Base-by-base conservation (phyloP, 2,113 vertebrate genomes). In the Burhinus bistriatus region DNA sequence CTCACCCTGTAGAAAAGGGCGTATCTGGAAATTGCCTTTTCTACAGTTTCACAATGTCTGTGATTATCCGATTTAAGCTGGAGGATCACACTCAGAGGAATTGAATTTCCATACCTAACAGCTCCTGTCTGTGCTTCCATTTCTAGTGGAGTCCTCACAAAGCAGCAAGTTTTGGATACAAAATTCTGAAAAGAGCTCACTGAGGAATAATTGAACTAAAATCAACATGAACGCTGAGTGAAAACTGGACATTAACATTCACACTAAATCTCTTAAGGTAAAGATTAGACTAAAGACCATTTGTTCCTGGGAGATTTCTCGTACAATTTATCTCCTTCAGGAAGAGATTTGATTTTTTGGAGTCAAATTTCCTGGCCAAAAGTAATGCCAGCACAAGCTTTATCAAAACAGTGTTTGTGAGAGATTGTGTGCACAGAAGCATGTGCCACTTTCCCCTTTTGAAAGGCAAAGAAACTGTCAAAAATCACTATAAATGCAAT, bases 61-160 rank as follows among this genome's bases (percentile, higher is more conserved):
- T 0, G 18, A 95, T 95, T 94, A 96, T 77, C 62, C 12, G 9
- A 36, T 95, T 95, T 93, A 93, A 96, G 59, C 38, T 8, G 3
- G 18, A 80, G 42, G 26, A 94, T 93, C 81, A 93, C 58, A 58
- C 66, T 73, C 10, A 18, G 26, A 89, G 69, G 4, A 95, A 88
- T 29, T 93, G 45, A 85, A 96, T 94, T 89, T 96, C 91, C 75
- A 76, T 95, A 93, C 70, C 78, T 93, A 90, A 93, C 83, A 87
- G 45, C 51, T 91, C 8, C 87, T 88, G 51, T 90, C 73, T 93
- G 45, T 1, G 5, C 18, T 81, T 72, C 38, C 16, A 62, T 75
- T 95, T 95, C 78, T 90, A 68, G 32, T 29, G 34, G 8, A 18
- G 73, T 83, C 68, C 42, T 94, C 49, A 87, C 7, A 12, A 89